Base-by-base conservation (phyloP, 2,113 vertebrate genomes). In the Dascyllus trimaculatus region DNA sequence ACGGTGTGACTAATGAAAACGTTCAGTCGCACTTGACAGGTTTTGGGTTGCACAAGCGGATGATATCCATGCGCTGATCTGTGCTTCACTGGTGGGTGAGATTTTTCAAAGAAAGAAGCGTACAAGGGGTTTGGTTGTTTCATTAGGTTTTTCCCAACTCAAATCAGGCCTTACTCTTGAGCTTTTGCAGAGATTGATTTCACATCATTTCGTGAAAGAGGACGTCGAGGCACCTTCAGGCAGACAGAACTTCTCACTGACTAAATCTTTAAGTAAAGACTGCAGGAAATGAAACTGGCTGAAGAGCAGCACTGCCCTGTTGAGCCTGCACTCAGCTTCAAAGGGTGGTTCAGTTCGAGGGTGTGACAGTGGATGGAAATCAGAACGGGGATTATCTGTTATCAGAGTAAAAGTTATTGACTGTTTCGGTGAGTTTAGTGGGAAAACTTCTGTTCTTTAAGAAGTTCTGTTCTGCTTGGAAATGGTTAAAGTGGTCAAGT, bases 241-340 rank as follows among this genome's bases (percentile, higher is more conserved):
- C 45, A 21, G 68, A 57, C 4, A 57, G 38, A 73, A 65, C 24
- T 29, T 40, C 56, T 22, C 25, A 3, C 19, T 2, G 22, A 11
- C 15, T 60, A 38, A 80, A 64, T 74, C 68, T 67, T 53, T 32
- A 21, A 40, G 48, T 65, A 40, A 52, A 69, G 78, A 45, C 64
- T 9, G 32, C 75, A 86, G 78, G 78, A 86, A 86, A 84, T 86
- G 21, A 77, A 71, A 69, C 15, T 6, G 17, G 60, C 25, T 7
- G 56, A 66, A 32, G 38, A 3, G 51, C 46, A 59, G 68, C 15
- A 40, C 52, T 13, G 64, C 26, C n/a, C 22, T 83, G 53, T 75
- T 35, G 38, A 46, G 35, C 40, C 24, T 1, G 19, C 22, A 1
- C 46, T 46, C 13, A 4, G 26, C 79, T 68, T 14, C 22, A n/a